Base-by-base conservation (phyloP, 2,113 vertebrate species). In the Ophthalmolycus amberensis region DNA sequence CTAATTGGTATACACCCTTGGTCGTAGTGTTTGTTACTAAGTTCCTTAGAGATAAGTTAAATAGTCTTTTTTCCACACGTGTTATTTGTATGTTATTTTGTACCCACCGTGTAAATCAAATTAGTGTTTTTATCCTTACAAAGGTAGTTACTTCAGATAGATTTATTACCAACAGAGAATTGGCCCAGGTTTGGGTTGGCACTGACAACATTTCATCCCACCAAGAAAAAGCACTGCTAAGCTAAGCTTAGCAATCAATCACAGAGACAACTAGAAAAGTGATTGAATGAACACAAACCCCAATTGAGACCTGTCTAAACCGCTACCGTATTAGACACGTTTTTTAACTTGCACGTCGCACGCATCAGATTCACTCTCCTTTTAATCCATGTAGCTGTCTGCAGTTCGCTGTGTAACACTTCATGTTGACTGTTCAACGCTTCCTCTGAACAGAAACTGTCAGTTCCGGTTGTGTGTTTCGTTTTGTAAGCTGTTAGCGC, bases 131-230 rank as follows among this genome's bases (percentile, higher is more conserved):
- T 29, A 12, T 54, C 58, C 44, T 40, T 11, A 42, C 46, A 42
- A 6, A 65, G 40, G 15, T 66, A 58, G 22, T 69, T 18, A 52
- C 32, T 22, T 52, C n/a, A 48, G 22, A 46, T 37, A 46, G 22
- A 50, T 60, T 65, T 16, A 44, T 82, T 20, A 37, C 38, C 27
- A 66, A 22, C 66, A n/a, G 20, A 27, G 14, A 58, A 46, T 42
- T 32, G 62, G n/a, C 18, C 14, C 32, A 25, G 34, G 52, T 72
- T 50, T 72, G 63, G 15, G 32, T 71, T 85, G 71, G 64, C 29
- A 63, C 62, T 37, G 18, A 16, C 65, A 83, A 27, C 27, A 25
- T 48, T 65, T 76, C 50, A 80, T 18, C 54, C 32, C 50, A 73
- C 27, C 4, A 56, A 25, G 69, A 2, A 40, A 59, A 71, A 71